Conservation (phyloP, 2,113 vertebrate species). For the Glaucidium brasilianum region DNA sequence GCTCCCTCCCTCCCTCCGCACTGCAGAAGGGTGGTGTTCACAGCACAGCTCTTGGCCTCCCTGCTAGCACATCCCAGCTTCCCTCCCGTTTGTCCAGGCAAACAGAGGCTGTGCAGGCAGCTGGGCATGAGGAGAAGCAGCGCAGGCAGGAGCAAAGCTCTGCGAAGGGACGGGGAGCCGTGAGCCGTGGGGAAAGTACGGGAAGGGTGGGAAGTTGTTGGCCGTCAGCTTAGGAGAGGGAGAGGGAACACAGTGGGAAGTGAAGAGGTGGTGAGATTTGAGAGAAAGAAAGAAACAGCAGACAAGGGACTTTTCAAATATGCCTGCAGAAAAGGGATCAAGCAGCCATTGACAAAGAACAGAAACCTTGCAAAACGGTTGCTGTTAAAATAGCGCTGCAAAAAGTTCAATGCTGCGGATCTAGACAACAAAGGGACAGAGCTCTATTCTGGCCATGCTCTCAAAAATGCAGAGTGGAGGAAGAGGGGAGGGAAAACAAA, state of each 20-base stretch:
- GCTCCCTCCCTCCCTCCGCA: background rate
- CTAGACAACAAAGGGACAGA: background rate
- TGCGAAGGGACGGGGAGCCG: background rate
- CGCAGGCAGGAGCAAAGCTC: background rate
- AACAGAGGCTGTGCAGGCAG: background rate
- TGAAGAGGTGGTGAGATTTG: background rate
- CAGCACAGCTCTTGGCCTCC: background rate
- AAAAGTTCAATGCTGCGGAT: background rate
- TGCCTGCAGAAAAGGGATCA: background rate
- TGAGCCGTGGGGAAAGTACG: background rate
- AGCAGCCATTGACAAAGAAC: background rate
- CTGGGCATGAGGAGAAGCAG: accelerated
- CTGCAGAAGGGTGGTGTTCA: background rate
- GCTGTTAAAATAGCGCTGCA: background rate
- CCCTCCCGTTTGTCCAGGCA: background rate
- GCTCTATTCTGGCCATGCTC: accelerated
- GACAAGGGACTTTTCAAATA: background rate
- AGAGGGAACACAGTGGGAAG: background rate
- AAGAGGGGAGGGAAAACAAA: background rate
- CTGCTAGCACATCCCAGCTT: background rate
- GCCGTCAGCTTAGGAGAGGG: background rate
- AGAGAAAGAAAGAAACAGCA: background rate
- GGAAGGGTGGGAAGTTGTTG: background rate
- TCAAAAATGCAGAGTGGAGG: background rate
- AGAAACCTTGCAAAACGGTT: background rate